Conservation (phyloP, 2,797 vertebrate genomes). For the Cottoperca gobio region DNA sequence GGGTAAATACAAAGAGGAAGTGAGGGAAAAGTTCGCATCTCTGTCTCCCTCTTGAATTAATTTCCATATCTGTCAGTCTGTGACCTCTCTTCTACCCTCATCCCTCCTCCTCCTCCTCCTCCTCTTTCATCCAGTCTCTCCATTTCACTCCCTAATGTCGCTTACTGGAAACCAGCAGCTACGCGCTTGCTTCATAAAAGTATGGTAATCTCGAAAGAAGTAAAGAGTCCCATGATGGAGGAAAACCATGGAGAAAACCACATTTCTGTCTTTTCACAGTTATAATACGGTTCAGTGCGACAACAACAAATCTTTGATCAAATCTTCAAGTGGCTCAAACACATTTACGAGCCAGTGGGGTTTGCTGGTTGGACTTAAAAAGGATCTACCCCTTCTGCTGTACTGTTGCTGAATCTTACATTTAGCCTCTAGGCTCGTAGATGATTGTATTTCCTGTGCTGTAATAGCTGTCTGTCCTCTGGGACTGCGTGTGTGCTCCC, state of each 20-base stretch:
- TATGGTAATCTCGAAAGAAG: conserved; percentile 32
- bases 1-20: conserved; percentile 83
- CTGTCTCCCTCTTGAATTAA: conserved; percentile 68
- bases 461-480: conserved; percentile 77
- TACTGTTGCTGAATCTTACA: conserved; percentile 70
- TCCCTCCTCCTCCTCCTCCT: conserved; percentile 52
- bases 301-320: conserved; percentile 54
- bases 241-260: conserved; percentile 11
- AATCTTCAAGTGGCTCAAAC: conserved; percentile 51
- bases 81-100: conserved; percentile 71
- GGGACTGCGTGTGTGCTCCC: conserved; percentile 69
- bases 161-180: conserved; percentile 61
- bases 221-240: conserved; percentile 16
- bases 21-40: conserved; percentile 71
- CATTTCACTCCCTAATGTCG: conserved; percentile 35
- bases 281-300: conserved; percentile 4
- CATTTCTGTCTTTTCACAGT: conserved; percentile 30
- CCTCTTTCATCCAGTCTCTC: conserved; percentile 62
- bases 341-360: conserved; percentile 45
- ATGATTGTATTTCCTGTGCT: conserved; percentile 83
- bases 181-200: conserved; percentile 18
- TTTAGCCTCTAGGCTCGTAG: conserved; percentile 72
- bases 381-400: conserved; percentile 57
- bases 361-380: conserved; percentile 63
- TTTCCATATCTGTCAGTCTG: conserved; percentile 81